Evolutionary conservation across 37 sponge, comb jelly and placozoan species (phyloP), one percentile per base, ranked within the genome.

Genomic region (Chondrosia reniformis): DNA sequence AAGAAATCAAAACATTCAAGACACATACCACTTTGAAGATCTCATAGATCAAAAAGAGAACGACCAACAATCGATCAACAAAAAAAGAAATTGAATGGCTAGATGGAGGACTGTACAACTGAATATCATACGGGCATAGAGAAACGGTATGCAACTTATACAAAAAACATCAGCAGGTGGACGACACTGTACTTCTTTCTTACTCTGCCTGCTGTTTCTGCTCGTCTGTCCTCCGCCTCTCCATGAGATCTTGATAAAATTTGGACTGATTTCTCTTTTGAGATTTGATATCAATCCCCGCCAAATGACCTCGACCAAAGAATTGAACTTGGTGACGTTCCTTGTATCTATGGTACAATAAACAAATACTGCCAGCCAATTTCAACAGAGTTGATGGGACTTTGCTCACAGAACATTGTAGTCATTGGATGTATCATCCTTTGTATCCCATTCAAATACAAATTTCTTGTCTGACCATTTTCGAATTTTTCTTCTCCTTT

Each of bases 391-490:
- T 12, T 52, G 46, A 30, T 4, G 21, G 54, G 65, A 24, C n/a
- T n/a, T 22, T 30, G 9, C 83, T 82, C 37, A 93, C 84, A 97
- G 79, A 19, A 93, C 86, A 77, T 97, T 97, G 80, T 87, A 89
- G 76, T 97, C 99, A 31, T 59, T 77, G 13, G 93, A 88, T 17
- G 99, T 97, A 55, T 97, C 99, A 25, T 97, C 99, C 0, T 76
- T 72, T 19, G 88, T 78, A 44, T 97, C 99, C 99, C 99, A 97
- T 33, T 91, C 95, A 81, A 97, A 97, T 56, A 97, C 99, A 90
- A 97, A 97, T 80, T 97, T 97, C 19, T 91, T 71, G 63, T 97
- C 99, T 21, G 94, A 87, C 74, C 92, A 59, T 4, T 92, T 58
- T 10, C 99, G 46, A 80, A 90, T 76, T 40, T 78, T 80, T 34